Evolutionary conservation across 1,140 invertebrate species (phyloP), one percentile per base, ranked within the genome.

Genomic region (Melitaea cinxia): DNA sequence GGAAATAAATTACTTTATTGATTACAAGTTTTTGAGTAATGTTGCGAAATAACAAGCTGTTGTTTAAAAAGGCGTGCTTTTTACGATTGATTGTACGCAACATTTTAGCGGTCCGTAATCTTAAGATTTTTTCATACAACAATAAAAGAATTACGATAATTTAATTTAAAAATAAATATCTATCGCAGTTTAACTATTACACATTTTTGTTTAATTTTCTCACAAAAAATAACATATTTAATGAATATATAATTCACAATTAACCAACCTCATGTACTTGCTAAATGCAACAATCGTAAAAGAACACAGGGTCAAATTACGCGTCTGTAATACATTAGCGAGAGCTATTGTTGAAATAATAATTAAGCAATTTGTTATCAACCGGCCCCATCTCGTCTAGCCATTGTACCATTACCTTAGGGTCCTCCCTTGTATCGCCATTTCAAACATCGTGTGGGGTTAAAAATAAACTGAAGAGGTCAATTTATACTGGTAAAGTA

Each of bases 331-430:
- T 52, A 75, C 75, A 73, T 73, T 76, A 78, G 65, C 58, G 12
- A 35, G 66, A 65, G 60, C 72, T 57, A 79, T 81, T 81, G 74
- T 81, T 76, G 78, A 72, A 79, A 81, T 85, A 78, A 77, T 77
- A 85, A 82, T 82, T 85, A 81, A 77, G 78, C 68, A 83, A 80
- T 80, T 79, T 72, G 61, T 76, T 83, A 85, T 83, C 82, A 66
- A 42, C 47, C 70, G 75, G 57, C 70, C 75, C 59, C 78, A 85
- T 83, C 82, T 85, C 52, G 56, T 56, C 61, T 70, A 71, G 50
- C 53, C 58, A 28, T 33, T 52, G 17, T 55, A 67, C 71, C 71
- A 73, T 45, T 59, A 60, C 57, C 15, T 45, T 10, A 57, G 69
- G n/a, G 69, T 33, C 66, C 59, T 59, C 72, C 64, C 56, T 67